Evolutionary conservation across 1,140 invertebrate species (phyloP).

Genomic region (Plodia interpunctella): DNA sequence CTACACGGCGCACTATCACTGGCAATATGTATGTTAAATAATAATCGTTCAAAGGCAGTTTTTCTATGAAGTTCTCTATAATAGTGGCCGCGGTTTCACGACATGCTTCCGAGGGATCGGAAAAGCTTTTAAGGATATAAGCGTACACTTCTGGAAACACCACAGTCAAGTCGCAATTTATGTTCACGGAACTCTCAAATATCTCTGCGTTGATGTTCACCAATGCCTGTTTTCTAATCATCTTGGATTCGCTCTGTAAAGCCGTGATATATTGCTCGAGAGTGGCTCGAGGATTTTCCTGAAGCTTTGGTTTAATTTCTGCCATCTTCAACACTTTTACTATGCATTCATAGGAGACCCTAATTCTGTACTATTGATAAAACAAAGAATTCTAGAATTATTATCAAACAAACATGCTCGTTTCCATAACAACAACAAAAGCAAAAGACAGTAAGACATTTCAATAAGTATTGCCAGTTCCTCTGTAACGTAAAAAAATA

Average conservation of each 20-base stretch:
- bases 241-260: constrained; percentile 66
- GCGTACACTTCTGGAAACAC: constrained; percentile 68
- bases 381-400: constrained; percentile 12
- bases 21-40: constrained; percentile 87
- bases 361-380: constrained; percentile 26
- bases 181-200: constrained; percentile 49
- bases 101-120: constrained; percentile 63
- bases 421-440: constrained; percentile 37
- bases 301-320: constrained; percentile 31
- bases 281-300: constrained; percentile 43
- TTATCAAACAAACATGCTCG: constrained; percentile 28
- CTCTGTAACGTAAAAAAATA: no score
- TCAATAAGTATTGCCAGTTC: no score
- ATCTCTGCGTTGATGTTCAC: constrained; percentile 59
- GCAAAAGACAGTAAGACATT: not conserved
- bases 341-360: not conserved
- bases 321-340: constrained; percentile 31
- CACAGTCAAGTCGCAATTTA: constrained; percentile 49
- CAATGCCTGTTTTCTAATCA: constrained; percentile 51
- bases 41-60: constrained; percentile 78
- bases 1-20: constrained; percentile 85
- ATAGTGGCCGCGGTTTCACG: constrained; percentile 55
- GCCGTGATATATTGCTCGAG: constrained; percentile 52
- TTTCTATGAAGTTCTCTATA: constrained; percentile 60
- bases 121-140: constrained; percentile 65